Evolutionary conservation across 2,113 vertebrate species (phyloP).

Genomic region (Cathartes aura): DNA sequence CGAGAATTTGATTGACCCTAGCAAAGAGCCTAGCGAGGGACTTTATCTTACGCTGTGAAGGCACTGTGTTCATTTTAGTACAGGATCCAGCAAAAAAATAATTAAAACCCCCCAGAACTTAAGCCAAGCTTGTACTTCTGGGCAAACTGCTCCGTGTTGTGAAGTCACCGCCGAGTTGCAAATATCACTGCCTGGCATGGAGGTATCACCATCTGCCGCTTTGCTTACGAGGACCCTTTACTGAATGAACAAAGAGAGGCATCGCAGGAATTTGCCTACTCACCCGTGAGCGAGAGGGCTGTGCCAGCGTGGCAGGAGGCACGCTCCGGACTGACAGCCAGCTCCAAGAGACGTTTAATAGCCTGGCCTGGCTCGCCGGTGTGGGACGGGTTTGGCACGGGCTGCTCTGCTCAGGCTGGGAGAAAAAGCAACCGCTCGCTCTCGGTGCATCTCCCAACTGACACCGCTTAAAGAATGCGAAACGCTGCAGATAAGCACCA

Average conservation of each 20-base stretch:
- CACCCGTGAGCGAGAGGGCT: not conserved
- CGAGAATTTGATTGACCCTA: not conserved
- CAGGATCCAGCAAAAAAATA: not conserved
- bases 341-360: not conserved
- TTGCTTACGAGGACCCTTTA: not conserved
- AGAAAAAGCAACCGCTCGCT: not conserved
- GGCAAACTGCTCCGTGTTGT: not conserved
- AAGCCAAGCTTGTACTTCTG: not conserved
- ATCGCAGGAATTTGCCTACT: not conserved
- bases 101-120: not conserved
- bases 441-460: not conserved
- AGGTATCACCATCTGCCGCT: not conserved
- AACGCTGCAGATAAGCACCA: not conserved
- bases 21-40: not conserved
- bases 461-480: not conserved
- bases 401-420: not conserved
- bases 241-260: not conserved
- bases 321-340: not conserved
- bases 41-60: not conserved
- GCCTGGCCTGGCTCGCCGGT: not conserved
- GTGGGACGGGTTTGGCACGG: not conserved
- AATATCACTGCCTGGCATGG: not conserved
- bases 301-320: not conserved
- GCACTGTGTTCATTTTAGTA: not conserved
- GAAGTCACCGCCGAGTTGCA: not conserved